Evolutionary conservation across 1,140 invertebrate genomes (phyloP), one percentile per base, ranked within the genome.

Genomic region (Aphis gossypii): DNA sequence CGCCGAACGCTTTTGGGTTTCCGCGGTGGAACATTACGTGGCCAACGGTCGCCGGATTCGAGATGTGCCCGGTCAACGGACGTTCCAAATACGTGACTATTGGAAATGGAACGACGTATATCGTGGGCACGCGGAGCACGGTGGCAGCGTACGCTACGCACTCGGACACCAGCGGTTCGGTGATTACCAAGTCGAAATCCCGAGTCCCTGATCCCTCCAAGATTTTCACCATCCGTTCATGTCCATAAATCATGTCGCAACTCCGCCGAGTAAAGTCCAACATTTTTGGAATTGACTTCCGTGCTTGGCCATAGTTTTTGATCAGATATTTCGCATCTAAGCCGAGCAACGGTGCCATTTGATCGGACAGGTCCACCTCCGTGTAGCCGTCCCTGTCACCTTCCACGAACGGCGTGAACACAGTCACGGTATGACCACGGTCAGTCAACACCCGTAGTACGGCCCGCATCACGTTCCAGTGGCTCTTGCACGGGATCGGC

Each of bases 391-490:
- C 46, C 9, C 88, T 54, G 8, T 41, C 0, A 7, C 88, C 88
- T 5, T 60, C 88, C 21, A 48, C 3, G 41, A 91, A 86, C 14
- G 89, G 93, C 48, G 94, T 95, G 18, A 95, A 68, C 1, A 95
- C 94, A 0, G 94, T 94, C 3, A 95, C 88, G 2, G 94, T 90
- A 94, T 95, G 95, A 30, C 94, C 95, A 82, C 94, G 88, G 7
- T 90, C 82, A 0, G 95, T 95, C 68, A 95, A 93, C 21, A 94
- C 95, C 7, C 94, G 86, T 20, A 95, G 91, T 8, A 95, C 94
- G 5, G 25, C 46, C 30, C 83, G 94, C 95, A 38, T 96, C 96
- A 0, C 96, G 46, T 94, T 93, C 90, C 94, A 95, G 92, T 95
- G 95, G 90, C 95, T 95, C 93, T 94, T 94, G 5, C 94, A 94